These are phyloP conservation scores for Melanotaenia pygmaea DNA, from an alignment of 2,797 vertebrate genomes.

Conservation along the genomic window DNA sequence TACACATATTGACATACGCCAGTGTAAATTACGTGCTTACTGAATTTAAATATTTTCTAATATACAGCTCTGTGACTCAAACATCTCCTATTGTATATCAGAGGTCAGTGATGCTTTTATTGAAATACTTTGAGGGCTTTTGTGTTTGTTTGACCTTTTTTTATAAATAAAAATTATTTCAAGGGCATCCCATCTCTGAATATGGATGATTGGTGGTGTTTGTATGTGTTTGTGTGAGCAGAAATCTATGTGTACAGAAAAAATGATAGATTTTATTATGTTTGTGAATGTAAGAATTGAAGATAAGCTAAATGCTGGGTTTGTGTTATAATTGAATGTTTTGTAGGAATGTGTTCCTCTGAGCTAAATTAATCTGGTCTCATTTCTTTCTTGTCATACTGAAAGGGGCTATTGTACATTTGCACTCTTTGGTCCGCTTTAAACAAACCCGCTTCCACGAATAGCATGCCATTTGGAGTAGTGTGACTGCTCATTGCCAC, in stretches of 20 bases:
- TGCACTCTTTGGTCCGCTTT: not conserved
- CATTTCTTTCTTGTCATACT: not conserved
- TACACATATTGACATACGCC: not conserved
- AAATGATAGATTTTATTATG: too few species aligned
- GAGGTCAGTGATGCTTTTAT: conserved; percentile 31
- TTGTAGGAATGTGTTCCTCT: not conserved
- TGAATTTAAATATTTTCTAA: not conserved
- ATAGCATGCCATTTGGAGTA: not conserved
- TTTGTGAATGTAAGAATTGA: not conserved
- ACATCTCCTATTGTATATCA: conserved; percentile 9
- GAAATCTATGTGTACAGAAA: not conserved
- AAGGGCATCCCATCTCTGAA: conserved; percentile 5
- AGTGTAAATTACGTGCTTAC: not conserved
- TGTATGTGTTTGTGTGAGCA: not conserved
- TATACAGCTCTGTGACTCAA: conserved; percentile 11
- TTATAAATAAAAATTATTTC: conserved; percentile 16
- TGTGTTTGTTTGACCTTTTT: conserved; percentile 33
- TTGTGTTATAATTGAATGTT: not conserved
- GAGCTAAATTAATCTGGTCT: not conserved
- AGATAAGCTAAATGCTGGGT: not conserved
- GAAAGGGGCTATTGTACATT: not conserved
- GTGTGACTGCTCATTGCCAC: not conserved
- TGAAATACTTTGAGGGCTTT: conserved; percentile 18
- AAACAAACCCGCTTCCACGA: not conserved
- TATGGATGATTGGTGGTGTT: conserved; percentile 8